phyloP scores from a whole-genome alignment of 1,140 invertebrate species.

The Leptinotarsa lineolata region DNA sequence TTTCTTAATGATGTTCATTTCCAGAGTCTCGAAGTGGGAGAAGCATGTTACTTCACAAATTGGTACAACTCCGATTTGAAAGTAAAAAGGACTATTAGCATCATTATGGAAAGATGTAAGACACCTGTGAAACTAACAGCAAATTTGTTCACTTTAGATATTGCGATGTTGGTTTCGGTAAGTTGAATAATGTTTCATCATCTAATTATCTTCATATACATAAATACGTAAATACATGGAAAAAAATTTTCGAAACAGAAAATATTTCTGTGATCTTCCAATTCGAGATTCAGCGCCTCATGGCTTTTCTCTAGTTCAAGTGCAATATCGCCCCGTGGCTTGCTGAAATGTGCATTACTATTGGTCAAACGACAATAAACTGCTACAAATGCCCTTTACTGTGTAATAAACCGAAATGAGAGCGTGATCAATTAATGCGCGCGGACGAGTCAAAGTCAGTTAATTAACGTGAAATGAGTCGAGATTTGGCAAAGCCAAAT shows the following conservation, averaged over 20 bases:
- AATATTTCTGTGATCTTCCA: not conserved
- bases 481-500: no score
- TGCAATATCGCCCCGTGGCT: not conserved
- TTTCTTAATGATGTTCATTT: not conserved
- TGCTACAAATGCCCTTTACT: not conserved
- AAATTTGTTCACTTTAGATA: not conserved
- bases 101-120: slow-evolving; percentile 1
- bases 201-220: not conserved
- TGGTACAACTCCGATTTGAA: not conserved
- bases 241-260: no score
- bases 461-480: no score
- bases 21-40: slow-evolving; percentile 8
- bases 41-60: slow-evolving; percentile 8
- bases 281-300: no score
- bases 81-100: not conserved
- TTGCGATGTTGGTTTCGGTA: not conserved
- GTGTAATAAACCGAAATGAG: no score
- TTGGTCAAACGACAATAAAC: not conserved
- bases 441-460: not conserved
- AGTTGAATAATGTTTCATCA: not conserved
- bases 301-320: no score
- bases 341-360: not conserved
- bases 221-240: no score
- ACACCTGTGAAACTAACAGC: not conserved
- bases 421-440: not conserved